Conservation (phyloP, 2,113 vertebrate species). For the Platichthys stellatus region DNA sequence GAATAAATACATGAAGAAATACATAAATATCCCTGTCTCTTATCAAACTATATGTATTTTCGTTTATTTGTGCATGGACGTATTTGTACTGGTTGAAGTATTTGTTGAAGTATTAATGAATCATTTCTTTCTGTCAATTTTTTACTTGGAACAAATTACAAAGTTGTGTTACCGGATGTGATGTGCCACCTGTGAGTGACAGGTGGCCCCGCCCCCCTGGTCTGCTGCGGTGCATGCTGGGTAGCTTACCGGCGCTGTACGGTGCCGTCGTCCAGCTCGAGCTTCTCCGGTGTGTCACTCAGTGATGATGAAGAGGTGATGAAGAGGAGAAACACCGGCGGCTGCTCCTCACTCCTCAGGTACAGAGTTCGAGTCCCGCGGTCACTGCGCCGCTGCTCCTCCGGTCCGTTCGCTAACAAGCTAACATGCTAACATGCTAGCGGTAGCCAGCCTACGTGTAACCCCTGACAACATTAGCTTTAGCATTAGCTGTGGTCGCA, state of each 20-base stretch:
- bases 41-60: too few species aligned
- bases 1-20: too few species aligned
- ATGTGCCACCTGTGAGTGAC: neutral
- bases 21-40: too few species aligned
- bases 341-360: slow-evolving; percentile 72
- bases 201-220: slow-evolving; percentile 4
- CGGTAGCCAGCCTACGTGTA: slow-evolving; percentile 66
- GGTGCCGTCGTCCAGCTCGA: slow-evolving; percentile 16
- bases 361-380: slow-evolving; percentile 16
- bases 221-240: slow-evolving; percentile 67
- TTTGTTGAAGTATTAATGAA: too few species aligned
- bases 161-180: neutral
- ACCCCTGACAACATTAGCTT: slow-evolving; percentile 55
- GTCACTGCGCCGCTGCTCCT: neutral
- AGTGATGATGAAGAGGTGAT: slow-evolving; percentile 68
- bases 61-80: too few species aligned
- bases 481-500: slow-evolving; percentile 34
- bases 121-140: too few species aligned
- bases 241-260: slow-evolving; percentile 28
- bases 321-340: slow-evolving; percentile 44
- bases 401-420: neutral
- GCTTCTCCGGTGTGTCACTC: slow-evolving; percentile 13
- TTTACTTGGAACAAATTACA: neutral
- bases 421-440: slow-evolving; percentile 34
- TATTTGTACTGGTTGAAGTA: too few species aligned